A percentile compares a stretch with the other conserved stretches of the same genome.
These are phyloP conservation scores for Zygothrica quintamaculata DNA, from an alignment of 2,888 invertebrate genomes.

Conservation along the genomic window DNA sequence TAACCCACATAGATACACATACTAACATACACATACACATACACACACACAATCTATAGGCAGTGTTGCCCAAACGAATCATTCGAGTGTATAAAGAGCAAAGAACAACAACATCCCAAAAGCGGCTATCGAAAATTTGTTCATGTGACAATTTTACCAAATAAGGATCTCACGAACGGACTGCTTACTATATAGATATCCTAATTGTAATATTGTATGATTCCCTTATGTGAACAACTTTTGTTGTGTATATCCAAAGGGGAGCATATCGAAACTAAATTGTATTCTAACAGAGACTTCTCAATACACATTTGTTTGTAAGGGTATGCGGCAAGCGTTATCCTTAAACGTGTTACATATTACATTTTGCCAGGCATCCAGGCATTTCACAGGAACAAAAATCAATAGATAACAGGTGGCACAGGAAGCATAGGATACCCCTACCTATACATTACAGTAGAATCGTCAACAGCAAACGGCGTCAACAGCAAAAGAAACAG, in stretches of 20 bases:
- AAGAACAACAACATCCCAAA: constrained; percentile 17
- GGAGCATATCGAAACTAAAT: no score
- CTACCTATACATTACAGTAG: constrained; percentile 18
- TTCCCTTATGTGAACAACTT: constrained; percentile 20
- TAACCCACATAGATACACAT: constrained; percentile 32
- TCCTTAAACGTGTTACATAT: constrained; percentile 3
- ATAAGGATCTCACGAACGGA: constrained; percentile 25
- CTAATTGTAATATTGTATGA: constrained; percentile 31
- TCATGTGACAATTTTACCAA: constrained; percentile 47
- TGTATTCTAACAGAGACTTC: no score
- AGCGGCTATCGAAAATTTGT: constrained; percentile 50
- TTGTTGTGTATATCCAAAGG: no score
- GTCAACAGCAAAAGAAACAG: constrained; percentile 15
- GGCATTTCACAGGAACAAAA: constrained; percentile 62
- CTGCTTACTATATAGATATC: constrained; percentile 14
- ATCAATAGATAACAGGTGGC: constrained; percentile 80
- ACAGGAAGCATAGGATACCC: constrained; percentile 60
- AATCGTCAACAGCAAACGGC: constrained; percentile 41
- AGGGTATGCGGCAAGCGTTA: constrained; percentile 33
- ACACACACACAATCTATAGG: constrained; percentile 9
- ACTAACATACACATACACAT: constrained; percentile 23
- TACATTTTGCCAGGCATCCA: constrained; percentile 36
- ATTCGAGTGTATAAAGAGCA: constrained; percentile 21
- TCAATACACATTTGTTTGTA: neutral
- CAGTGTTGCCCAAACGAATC: constrained; percentile 18